Conservation (phyloP, 1,140 invertebrate genomes). For the Druon quercuslanigerum region DNA sequence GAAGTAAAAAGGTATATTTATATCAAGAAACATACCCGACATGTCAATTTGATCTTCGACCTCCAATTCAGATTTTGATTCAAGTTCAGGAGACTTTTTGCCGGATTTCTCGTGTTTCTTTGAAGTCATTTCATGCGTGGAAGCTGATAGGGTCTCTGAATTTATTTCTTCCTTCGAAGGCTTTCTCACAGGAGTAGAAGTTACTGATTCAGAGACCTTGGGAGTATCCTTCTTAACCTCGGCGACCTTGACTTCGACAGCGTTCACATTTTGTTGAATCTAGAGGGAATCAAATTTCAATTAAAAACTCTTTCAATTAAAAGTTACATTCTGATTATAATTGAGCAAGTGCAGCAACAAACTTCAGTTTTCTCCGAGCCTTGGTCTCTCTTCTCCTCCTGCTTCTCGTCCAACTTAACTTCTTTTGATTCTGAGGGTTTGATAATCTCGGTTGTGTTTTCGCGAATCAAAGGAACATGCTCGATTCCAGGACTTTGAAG, state of each 20-base stretch:
- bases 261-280: conserved; percentile 44
- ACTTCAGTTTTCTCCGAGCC: conserved; percentile 68
- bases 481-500: conserved; percentile 77
- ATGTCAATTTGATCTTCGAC: conserved; percentile 69
- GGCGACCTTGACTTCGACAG: conserved; percentile 35
- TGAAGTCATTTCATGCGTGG: conserved; percentile 34
- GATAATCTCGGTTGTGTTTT: conserved; percentile 70
- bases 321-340: neutral
- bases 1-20: conserved; percentile 10
- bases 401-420: conserved; percentile 58
- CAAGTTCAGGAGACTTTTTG: conserved; percentile 59
- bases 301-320: neutral
- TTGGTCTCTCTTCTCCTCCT: conserved; percentile 69
- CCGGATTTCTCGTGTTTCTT: conserved; percentile 59
- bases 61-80: conserved; percentile 59
- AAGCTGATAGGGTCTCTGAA: conserved; percentile 51
- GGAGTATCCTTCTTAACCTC: conserved; percentile 43
- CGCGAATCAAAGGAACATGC: conserved; percentile 65
- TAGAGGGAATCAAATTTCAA: neutral
- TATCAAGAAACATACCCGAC: conserved; percentile 60
- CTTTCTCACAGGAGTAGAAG: conserved; percentile 45
- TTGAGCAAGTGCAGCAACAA: conserved; percentile 36
- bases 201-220: conserved; percentile 42
- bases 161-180: conserved; percentile 57
- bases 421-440: conserved; percentile 68